Conservation (phyloP, 2,888 invertebrate species). For the Cordilura impudica region DNA sequence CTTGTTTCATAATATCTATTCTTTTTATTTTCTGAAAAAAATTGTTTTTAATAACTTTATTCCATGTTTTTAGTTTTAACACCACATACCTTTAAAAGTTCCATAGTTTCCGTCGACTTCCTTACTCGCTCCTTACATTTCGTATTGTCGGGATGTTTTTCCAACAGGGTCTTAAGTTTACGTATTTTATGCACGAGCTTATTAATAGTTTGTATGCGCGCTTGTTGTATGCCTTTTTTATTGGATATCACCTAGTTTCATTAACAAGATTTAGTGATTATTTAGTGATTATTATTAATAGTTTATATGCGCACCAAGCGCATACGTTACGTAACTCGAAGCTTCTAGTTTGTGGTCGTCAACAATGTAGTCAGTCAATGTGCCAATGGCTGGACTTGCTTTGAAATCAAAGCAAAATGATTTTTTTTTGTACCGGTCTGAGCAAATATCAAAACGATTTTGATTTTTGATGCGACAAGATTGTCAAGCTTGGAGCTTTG, state of each 20-base stretch:
- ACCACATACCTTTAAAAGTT: conserved; percentile 67
- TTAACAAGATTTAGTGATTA: too few relatives aligned
- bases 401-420: too few relatives aligned
- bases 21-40: conserved; percentile 68
- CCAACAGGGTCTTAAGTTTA: conserved; percentile 69
- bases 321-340: too few relatives aligned
- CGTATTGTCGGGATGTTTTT: conserved; percentile 69
- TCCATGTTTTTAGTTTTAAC: neutral
- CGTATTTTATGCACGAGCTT: conserved; percentile 74
- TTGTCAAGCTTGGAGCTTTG: too few relatives aligned
- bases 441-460: too few relatives aligned
- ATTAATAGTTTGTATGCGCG: conserved; percentile 71
- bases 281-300: too few relatives aligned
- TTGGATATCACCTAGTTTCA: conserved; percentile 75
- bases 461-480: too few relatives aligned
- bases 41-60: neutral
- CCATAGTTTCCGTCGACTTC: conserved; percentile 67
- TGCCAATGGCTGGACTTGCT: too few relatives aligned
- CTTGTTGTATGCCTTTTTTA: conserved; percentile 72
- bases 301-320: too few relatives aligned
- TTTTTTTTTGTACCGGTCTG: too few relatives aligned
- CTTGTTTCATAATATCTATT: conserved; percentile 68
- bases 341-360: too few relatives aligned
- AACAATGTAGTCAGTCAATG: too few relatives aligned
- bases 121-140: conserved; percentile 69